A percentile compares a stretch with the other conserved stretches of the same genome.
Evolutionary conservation across 1,140 invertebrate genomes (phyloP).

Genomic region (Drosophila baimaii): DNA sequence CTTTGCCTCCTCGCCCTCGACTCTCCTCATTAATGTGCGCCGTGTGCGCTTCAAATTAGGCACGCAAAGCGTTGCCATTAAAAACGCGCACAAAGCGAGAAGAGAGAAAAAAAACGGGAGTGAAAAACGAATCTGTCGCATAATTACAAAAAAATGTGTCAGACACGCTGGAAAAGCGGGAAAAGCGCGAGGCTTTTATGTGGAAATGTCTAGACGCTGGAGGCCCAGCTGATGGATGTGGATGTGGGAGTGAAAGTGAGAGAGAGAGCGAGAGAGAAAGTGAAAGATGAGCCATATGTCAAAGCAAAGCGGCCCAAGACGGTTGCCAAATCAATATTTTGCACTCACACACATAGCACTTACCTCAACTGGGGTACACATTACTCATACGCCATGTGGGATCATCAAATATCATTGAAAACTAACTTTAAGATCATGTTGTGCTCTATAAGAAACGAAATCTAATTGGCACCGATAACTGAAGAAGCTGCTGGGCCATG

Average conservation of each 20-base stretch:
- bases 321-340: conserved; percentile 66
- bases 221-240: conserved; percentile 44
- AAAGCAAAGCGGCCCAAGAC: conserved; percentile 34
- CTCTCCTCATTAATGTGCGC: conserved; percentile 72
- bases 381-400: neutral
- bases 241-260: neutral
- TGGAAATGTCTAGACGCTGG: conserved; percentile 68
- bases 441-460: no score
- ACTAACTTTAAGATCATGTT: neutral
- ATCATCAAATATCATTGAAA: neutral
- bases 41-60: conserved; percentile 76
- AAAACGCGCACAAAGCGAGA: conserved; percentile 59
- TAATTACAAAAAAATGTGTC: conserved; percentile 77
- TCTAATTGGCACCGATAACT: conserved; percentile 5
- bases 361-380: neutral
- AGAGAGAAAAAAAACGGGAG: conserved; percentile 12
- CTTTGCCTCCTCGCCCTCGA: neutral
- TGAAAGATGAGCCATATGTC: conserved; percentile 44
- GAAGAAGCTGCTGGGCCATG: conserved; percentile 9
- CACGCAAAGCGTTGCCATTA: conserved; percentile 75
- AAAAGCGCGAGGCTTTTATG: conserved; percentile 65
- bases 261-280: neutral
- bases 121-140: conserved; percentile 73
- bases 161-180: conserved; percentile 41
- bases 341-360: conserved; percentile 22